These are phyloP conservation scores for Tachuris rubrigastra DNA, from an alignment of 2,113 vertebrate species.

Conservation along the genomic window DNA sequence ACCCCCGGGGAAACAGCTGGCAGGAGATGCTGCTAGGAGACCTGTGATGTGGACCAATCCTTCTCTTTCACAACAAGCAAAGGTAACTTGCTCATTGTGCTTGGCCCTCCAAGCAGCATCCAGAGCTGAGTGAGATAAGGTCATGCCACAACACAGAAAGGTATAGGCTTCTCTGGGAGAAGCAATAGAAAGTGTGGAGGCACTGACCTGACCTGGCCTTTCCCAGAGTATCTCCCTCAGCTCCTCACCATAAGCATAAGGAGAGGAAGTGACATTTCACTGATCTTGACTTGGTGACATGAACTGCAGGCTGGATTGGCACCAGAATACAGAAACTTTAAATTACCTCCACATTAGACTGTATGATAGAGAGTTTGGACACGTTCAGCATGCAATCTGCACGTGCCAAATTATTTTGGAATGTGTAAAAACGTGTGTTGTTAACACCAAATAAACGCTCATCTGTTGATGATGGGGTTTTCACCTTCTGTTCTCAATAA, in stretches of 20 bases:
- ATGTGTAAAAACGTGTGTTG: not conserved
- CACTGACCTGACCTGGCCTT: not conserved
- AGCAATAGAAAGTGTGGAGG: not conserved
- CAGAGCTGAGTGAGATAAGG: not conserved
- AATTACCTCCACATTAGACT: slow-evolving; percentile 8
- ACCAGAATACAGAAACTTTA: not conserved
- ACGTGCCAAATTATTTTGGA: not conserved
- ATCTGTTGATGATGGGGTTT: not conserved
- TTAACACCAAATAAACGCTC: not conserved
- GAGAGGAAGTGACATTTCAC: not conserved
- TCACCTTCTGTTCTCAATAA: not conserved
- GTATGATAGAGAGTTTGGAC: not conserved
- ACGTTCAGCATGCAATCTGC: not conserved
- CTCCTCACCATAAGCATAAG: not conserved
- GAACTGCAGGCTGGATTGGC: not conserved
- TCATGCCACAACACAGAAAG: not conserved
- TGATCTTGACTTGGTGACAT: not conserved
- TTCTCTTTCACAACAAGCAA: not conserved
- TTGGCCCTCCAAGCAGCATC: not conserved
- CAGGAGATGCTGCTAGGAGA: not conserved
- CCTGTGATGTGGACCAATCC: fast-evolving
- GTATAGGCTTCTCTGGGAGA: not conserved
- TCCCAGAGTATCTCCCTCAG: not conserved
- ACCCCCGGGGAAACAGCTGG: not conserved
- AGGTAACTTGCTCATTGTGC: fast-evolving